Evolutionary conservation across 2,797 vertebrate genomes (phyloP).

Genomic region (Hipposideros larvatus): DNA sequence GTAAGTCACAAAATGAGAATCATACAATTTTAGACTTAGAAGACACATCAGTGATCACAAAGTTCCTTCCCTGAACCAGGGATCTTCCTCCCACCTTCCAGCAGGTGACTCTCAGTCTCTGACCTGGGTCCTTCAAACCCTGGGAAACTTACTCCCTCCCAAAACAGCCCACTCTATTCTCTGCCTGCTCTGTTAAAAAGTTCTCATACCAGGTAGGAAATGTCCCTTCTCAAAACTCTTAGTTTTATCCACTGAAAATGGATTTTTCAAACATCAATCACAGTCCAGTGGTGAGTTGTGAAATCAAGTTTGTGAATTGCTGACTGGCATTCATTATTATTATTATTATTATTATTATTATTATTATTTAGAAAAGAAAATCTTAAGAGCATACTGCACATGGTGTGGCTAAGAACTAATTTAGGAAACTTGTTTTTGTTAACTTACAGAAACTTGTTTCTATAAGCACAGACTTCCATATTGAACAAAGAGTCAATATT

Average conservation of each 20-base stretch:
- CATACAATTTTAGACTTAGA: background rate
- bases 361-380: constrained; percentile 26
- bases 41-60: background rate
- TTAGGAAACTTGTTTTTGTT: constrained; percentile 20
- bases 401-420: constrained; percentile 17
- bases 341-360: background rate
- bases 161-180: background rate
- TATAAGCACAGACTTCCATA: background rate
- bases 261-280: constrained; percentile 44
- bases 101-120: background rate
- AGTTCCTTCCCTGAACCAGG: background rate
- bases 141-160: background rate
- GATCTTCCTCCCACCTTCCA: background rate
- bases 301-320: background rate
- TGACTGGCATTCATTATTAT: background rate
- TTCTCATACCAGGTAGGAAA: background rate
- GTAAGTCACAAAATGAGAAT: constrained; percentile 46
- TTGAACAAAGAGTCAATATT: background rate
- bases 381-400: background rate
- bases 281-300: background rate
- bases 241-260: background rate
- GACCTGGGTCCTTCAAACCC: background rate
- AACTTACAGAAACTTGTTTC: too few relatives aligned
- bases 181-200: constrained; percentile 8
- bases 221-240: background rate